These are phyloP conservation scores for Phocoena phocoena DNA, from an alignment of 2,113 vertebrate genomes.

Conservation along the genomic window DNA sequence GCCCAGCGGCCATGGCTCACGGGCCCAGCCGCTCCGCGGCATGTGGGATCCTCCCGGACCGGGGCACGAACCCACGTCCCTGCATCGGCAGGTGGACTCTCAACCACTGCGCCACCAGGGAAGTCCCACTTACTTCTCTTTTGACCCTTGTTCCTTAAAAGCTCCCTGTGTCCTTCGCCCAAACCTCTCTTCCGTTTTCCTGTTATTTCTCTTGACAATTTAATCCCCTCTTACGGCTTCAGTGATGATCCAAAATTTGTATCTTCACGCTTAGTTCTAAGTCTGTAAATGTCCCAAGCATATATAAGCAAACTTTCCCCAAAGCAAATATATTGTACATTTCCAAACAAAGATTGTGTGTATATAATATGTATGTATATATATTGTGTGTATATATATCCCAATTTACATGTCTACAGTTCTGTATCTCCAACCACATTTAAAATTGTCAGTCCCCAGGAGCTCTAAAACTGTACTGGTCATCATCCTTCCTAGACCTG, in stretches of 20 bases:
- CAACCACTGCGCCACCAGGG: too few relatives aligned
- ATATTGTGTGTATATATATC: neutral
- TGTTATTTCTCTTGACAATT: neutral
- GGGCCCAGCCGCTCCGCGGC: too few relatives aligned
- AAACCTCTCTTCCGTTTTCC: neutral
- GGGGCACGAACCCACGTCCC: too few relatives aligned
- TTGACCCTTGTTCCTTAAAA: neutral
- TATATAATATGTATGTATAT: neutral
- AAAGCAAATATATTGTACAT: neutral
- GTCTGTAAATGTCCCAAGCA: neutral
- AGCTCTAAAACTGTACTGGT: neutral
- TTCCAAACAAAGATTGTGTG: neutral
- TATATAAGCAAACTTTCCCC: neutral
- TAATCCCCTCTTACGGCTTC: neutral
- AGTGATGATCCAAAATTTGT: neutral
- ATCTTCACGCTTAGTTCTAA: neutral
- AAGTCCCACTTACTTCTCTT: neutral
- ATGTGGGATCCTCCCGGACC: too few relatives aligned
- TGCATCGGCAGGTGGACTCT: too few relatives aligned
- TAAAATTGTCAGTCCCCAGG: neutral
- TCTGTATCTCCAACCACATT: neutral
- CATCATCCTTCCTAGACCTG: neutral
- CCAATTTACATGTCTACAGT: neutral
- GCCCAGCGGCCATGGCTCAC: too few relatives aligned
- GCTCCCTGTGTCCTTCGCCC: neutral